Conservation (phyloP, 2,113 vertebrate genomes). For the Leiothrix lutea region DNA sequence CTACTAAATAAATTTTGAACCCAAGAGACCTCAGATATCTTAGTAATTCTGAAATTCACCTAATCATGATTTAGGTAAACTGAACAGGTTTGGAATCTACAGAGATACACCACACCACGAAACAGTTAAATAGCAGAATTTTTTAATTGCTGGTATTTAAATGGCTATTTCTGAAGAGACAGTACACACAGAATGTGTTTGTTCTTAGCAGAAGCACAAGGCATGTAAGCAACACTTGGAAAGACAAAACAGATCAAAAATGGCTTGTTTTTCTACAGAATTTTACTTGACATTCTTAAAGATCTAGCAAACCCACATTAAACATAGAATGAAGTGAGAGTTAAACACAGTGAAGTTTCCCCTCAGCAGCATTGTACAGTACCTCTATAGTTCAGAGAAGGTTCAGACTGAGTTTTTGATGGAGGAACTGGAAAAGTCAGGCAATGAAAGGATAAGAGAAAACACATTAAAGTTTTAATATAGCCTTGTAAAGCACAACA, state of each 20-base stretch:
- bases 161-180: not conserved
- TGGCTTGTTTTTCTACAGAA: not conserved
- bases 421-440: slow-evolving; percentile 86
- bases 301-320: slow-evolving; percentile 25
- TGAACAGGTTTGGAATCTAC: not conserved
- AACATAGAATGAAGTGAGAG: not conserved
- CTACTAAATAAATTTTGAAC: not conserved
- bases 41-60: not conserved
- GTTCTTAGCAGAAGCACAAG: not conserved
- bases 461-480: not conserved
- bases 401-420: slow-evolving; percentile 91
- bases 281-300: not conserved
- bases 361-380: slow-evolving; percentile 57
- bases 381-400: slow-evolving; percentile 89
- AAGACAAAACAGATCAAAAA: not conserved
- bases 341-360: not conserved
- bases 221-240: not conserved
- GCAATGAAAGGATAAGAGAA: slow-evolving; percentile 49
- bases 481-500: not conserved
- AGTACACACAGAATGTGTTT: not conserved
- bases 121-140: not conserved
- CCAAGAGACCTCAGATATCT: not conserved
- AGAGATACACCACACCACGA: not conserved
- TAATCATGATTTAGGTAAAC: not conserved
- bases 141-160: not conserved